phyloP scores from a whole-genome alignment of 2,113 vertebrate genomes.

The Thunnus maccoyii region DNA sequence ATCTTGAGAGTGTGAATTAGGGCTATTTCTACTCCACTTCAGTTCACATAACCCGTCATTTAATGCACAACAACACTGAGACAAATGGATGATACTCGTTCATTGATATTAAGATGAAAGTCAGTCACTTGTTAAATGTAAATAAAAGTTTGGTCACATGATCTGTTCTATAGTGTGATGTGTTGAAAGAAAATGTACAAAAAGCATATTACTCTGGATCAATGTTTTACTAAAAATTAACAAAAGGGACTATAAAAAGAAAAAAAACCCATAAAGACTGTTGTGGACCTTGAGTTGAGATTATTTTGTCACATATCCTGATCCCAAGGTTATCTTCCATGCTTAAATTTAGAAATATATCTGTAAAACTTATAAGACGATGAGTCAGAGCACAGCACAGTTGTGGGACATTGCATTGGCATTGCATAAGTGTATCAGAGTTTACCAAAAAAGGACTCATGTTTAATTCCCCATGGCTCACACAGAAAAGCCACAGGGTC shows the following conservation, averaged over 20 bases:
- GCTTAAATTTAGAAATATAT: no score
- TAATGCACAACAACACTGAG: conserved; percentile 60
- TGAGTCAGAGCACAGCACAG: no score
- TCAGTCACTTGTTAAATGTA: conserved; percentile 78
- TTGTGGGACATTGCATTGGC: no score
- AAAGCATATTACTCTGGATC: not conserved
- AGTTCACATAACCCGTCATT: conserved; percentile 60
- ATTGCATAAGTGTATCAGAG: no score
- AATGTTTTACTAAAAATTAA: not conserved
- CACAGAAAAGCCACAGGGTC: not conserved
- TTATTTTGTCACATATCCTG: no score
- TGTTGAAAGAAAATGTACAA: conserved; percentile 13
- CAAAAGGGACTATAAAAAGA: not conserved
- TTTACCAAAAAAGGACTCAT: not conserved
- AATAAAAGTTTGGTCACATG: conserved; percentile 82
- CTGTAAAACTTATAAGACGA: no score
- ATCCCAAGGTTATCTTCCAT: no score
- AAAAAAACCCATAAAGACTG: not conserved
- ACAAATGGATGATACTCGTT: conserved; percentile 64
- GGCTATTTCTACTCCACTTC: conserved; percentile 80
- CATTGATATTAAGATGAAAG: conserved; percentile 59
- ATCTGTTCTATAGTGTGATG: conserved; percentile 44
- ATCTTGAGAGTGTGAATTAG: conserved; percentile 80
- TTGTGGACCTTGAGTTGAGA: no score
- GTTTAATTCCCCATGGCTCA: not conserved